These are phyloP conservation scores for Euthynnus affinis DNA, from an alignment of 2,797 vertebrate species.

Conservation along the genomic window DNA sequence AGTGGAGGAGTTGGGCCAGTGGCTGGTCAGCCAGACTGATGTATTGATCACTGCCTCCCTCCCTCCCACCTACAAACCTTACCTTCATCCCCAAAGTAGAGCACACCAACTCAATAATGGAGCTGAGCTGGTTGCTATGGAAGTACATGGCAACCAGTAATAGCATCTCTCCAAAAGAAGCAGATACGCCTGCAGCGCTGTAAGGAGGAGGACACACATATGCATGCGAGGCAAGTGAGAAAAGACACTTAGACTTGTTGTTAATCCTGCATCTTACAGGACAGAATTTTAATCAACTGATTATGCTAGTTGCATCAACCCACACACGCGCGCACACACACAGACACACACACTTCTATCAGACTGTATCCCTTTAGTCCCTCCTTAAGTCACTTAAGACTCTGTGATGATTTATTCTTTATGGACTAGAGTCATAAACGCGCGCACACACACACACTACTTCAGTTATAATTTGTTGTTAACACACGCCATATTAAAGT, in stretches of 20 bases:
- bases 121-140: slow-evolving; percentile 98
- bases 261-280: slow-evolving; percentile 54
- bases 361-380: slow-evolving; percentile 6
- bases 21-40: slow-evolving; percentile 69
- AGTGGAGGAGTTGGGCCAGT: slow-evolving; percentile 43
- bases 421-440: slow-evolving; percentile 14
- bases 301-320: slow-evolving; percentile 35
- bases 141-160: slow-evolving; percentile 99
- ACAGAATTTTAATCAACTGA: slow-evolving; percentile 61
- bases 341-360: slow-evolving; percentile 9
- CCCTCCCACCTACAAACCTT: slow-evolving; percentile 62
- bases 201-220: slow-evolving; percentile 62
- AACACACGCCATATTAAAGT: slow-evolving; percentile 28
- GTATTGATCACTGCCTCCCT: slow-evolving; percentile 72
- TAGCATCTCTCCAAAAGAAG: slow-evolving; percentile 99
- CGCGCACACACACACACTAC: slow-evolving; percentile 12
- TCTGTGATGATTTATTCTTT: slow-evolving; percentile 26
- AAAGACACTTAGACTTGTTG: slow-evolving; percentile 46
- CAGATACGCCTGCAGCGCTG: slow-evolving; percentile 97
- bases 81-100: slow-evolving; percentile 99
- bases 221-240: slow-evolving; percentile 43
- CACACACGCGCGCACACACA: not conserved
- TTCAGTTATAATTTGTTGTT: slow-evolving; percentile 37
- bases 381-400: slow-evolving; percentile 38
- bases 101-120: slow-evolving; percentile 99